phyloP scores from a whole-genome alignment of 2,797 vertebrate species.

The Petrocephalus sullivani region DNA sequence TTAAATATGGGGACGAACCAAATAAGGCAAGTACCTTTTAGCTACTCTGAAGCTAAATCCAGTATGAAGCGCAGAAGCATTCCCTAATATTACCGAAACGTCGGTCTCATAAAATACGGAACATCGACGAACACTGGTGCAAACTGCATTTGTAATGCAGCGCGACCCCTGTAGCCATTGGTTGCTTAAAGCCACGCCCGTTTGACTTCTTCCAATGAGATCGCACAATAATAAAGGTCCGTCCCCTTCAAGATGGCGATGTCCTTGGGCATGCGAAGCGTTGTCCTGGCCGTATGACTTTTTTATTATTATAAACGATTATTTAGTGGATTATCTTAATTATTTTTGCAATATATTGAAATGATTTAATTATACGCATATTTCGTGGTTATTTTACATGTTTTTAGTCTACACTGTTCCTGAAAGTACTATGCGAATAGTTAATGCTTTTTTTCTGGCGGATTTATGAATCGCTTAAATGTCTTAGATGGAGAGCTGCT shows the following conservation, averaged over 20 bases:
- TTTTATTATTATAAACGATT: not conserved
- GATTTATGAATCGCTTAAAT: not conserved
- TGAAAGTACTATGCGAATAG: not conserved
- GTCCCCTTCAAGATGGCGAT: conserved; percentile 56
- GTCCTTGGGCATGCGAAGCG: conserved; percentile 55
- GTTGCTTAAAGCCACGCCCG: not conserved
- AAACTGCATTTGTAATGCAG: not conserved
- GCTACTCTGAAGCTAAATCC: not conserved
- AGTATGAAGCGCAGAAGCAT: not conserved
- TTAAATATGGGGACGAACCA: not conserved
- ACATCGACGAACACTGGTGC: not conserved
- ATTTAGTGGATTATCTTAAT: not conserved
- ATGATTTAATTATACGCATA: not conserved
- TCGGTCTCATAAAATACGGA: not conserved
- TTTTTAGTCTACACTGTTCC: not conserved
- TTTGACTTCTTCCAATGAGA: not conserved
- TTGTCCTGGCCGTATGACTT: conserved; percentile 47
- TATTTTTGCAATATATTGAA: not conserved
- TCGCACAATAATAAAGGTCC: not conserved
- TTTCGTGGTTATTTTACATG: not conserved
- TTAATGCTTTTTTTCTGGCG: not conserved
- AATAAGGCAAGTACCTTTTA: not conserved
- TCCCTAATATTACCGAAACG: not conserved
- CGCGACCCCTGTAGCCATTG: not conserved
- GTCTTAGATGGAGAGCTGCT: not conserved